Conservation (phyloP, 2,888 invertebrate species). For the Erpobdella octoculata region DNA sequence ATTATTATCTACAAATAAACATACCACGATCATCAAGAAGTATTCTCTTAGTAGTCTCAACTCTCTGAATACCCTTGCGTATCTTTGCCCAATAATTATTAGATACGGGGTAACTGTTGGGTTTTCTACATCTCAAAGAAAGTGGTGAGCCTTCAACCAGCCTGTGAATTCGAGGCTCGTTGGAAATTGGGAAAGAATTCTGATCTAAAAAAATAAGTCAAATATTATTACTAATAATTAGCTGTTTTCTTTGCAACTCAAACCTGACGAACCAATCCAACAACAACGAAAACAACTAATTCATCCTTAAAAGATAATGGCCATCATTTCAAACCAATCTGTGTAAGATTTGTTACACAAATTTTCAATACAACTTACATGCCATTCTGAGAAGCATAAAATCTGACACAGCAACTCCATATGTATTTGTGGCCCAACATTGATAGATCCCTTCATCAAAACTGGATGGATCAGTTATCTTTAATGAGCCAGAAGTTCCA, state of each 20-base stretch:
- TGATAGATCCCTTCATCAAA: constrained; percentile 91
- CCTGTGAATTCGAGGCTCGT: constrained; percentile 16
- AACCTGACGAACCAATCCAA: neutral
- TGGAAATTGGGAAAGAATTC: constrained; percentile 18
- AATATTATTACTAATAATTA: neutral
- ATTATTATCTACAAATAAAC: neutral
- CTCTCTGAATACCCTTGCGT: neutral
- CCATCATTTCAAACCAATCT: neutral
- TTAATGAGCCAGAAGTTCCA: constrained; percentile 83
- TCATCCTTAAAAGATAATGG: neutral
- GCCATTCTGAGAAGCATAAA: constrained; percentile 89
- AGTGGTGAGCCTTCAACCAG: constrained; percentile 75
- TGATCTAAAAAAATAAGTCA: constrained; percentile 31
- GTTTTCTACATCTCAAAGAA: constrained; percentile 80
- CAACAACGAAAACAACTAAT: neutral
- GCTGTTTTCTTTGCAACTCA: neutral
- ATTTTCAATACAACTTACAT: constrained; percentile 40
- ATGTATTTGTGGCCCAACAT: constrained; percentile 66
- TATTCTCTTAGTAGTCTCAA: constrained; percentile 6
- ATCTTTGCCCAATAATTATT: constrained; percentile 70
- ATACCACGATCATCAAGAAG: constrained; percentile 2
- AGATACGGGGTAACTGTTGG: constrained; percentile 87
- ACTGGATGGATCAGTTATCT: constrained; percentile 75
- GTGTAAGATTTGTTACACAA: too few species aligned
- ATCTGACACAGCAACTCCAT: constrained; percentile 50